Base-by-base conservation (phyloP, 2,113 vertebrate genomes). In the Malurus alboscapulatus region DNA sequence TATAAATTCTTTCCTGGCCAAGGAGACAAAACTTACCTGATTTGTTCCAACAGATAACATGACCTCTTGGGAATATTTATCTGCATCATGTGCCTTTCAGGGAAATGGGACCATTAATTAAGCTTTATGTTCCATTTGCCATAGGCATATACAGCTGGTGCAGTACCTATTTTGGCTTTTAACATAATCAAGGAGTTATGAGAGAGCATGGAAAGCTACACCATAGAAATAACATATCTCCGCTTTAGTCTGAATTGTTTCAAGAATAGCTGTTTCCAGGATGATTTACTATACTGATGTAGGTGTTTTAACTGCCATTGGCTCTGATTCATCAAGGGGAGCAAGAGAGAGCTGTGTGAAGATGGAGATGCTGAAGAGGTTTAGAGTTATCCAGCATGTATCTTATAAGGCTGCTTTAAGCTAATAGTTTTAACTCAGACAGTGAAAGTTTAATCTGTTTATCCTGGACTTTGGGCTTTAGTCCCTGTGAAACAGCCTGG, bases 111-210 rank as follows among this genome's bases (percentile, higher is more conserved):
- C 42, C 44, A 38, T 91, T 85, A 85, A 55, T 90, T 94, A 73
- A 75, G 40, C 55, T 83, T 83, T 85, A 59, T 66, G 51, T 91
- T 92, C 85, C 40, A 44, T 92, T 90, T 95, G 55, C 42, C 47
- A 15, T 61, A 50, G 78, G 29, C 30, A 9, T 62, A 27, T 83
- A 61, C 45, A 83, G 72, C 26, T 85, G 51, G 32, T 67, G 22
- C 42, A 58, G 17, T 84, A 83, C 34, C 18, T 83, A 4, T 55
- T 91, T 92, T 95, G 71, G 40, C 59, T 94, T 93, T 91, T 90
- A 80, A 58, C 40, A 42, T 88, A 69, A 90, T 79, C 36, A 68
- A n/a, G 55, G 85, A 69, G 50, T 84, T 92, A 57, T 8, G 10
- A 91, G 50, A 78, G 16, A 62, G 3, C 61, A 77, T 63, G 78